phyloP scores from a whole-genome alignment of 2,888 invertebrate genomes.

The Cryptocephalus primarius region DNA sequence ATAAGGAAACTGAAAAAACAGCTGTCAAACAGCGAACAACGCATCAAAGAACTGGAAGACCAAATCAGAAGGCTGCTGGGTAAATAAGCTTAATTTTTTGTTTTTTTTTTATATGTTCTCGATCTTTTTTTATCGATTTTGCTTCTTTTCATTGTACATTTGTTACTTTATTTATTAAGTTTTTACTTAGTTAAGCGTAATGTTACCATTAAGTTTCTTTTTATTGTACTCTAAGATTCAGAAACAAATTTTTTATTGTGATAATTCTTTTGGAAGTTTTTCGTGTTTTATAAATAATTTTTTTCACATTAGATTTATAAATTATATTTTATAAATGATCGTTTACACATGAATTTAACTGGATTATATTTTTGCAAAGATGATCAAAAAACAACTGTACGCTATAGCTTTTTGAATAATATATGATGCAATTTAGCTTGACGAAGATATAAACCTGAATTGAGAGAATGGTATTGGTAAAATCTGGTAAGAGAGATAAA shows the following conservation, averaged over 20 bases:
- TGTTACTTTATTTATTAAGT: background rate
- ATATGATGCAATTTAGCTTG: too few relatives aligned
- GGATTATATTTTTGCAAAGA: too few relatives aligned
- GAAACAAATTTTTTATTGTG: conserved; percentile 4
- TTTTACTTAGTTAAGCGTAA: background rate
- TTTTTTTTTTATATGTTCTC: conserved; percentile 5
- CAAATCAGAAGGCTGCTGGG: conserved; percentile 49
- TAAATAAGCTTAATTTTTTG: background rate
- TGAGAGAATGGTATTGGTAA: too few relatives aligned
- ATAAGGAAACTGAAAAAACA: conserved; percentile 66
- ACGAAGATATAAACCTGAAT: too few relatives aligned
- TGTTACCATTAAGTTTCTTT: conserved; percentile 7
- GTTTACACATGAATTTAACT: too few relatives aligned
- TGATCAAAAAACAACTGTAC: too few relatives aligned
- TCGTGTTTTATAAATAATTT: too few relatives aligned
- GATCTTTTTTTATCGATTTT: conserved; percentile 7
- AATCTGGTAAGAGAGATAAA: too few relatives aligned
- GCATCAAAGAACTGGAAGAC: conserved; percentile 72
- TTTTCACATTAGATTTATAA: too few relatives aligned
- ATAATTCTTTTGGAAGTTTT: conserved; percentile 3
- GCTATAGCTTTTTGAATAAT: too few relatives aligned
- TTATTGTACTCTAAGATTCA: background rate
- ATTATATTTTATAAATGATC: too few relatives aligned
- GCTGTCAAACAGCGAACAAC: conserved; percentile 64
- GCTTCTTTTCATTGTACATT: conserved; percentile 1